Conservation (phyloP, 2,113 vertebrate species). For the Neoarius graeffei region DNA sequence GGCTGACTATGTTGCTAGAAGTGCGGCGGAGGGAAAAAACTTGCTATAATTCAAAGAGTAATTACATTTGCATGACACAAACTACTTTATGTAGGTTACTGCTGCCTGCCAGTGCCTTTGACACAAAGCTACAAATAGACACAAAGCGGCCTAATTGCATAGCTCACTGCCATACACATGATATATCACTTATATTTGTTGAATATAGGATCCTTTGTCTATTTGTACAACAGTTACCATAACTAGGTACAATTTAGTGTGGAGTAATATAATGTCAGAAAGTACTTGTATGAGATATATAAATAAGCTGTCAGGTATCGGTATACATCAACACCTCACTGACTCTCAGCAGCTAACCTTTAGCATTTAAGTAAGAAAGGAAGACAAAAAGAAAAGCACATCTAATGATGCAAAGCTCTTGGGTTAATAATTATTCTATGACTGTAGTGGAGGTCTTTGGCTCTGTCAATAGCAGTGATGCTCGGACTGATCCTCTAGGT, state of each 20-base stretch:
- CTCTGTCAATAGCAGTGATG: constrained; percentile 59
- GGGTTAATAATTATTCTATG: constrained; percentile 55
- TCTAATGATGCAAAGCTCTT: constrained; percentile 43
- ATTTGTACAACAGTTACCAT: background rate
- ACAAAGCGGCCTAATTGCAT: constrained; percentile 38
- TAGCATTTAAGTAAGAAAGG: constrained; percentile 55
- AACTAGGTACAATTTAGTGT: background rate
- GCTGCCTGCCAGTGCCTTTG: constrained; percentile 32
- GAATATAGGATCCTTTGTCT: background rate
- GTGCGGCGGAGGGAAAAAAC: constrained; percentile 1
- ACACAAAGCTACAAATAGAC: constrained; percentile 34
- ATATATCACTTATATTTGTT: constrained; percentile 11
- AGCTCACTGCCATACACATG: background rate
- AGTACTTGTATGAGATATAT: constrained; percentile 17
- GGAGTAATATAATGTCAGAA: constrained; percentile 11
- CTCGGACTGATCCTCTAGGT: constrained; percentile 50
- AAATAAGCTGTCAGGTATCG: constrained; percentile 30
- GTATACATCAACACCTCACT: constrained; percentile 34
- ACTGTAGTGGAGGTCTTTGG: constrained; percentile 35
- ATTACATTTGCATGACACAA: constrained; percentile 46
- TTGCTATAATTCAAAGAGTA: constrained; percentile 40
- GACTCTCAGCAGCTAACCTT: constrained; percentile 53
- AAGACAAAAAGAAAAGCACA: constrained; percentile 47
- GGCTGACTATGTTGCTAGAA: constrained; percentile 27
- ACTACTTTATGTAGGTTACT: constrained; percentile 41